A percentile compares a stretch with the other conserved stretches of the same genome.
phyloP scores from a whole-genome alignment of 2,113 vertebrate species.

The Rhagologus leucostigma region DNA sequence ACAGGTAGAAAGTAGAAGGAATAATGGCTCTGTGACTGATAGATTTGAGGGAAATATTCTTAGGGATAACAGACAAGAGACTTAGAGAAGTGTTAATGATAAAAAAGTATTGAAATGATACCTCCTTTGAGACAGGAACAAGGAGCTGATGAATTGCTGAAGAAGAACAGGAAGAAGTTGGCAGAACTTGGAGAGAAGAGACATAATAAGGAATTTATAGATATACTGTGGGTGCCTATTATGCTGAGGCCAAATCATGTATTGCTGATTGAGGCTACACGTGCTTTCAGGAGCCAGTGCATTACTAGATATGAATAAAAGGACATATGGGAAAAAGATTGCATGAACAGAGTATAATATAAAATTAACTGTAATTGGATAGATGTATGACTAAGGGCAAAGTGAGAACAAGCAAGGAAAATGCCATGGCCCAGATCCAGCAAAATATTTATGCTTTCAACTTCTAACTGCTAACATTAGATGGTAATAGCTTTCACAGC shows the following conservation, averaged over 20 bases:
- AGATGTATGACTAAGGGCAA: conserved; percentile 8
- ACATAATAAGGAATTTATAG: background rate
- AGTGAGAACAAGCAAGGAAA: conserved; percentile 13
- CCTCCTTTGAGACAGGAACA: background rate
- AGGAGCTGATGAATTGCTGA: background rate
- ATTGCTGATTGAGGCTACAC: background rate
- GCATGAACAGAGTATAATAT: background rate
- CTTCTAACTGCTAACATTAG: conserved; percentile 1
- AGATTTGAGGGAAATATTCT: background rate
- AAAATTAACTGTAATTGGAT: background rate
- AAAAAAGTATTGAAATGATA: background rate
- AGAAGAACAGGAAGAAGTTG: background rate
- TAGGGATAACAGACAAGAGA: background rate
- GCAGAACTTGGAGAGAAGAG: background rate
- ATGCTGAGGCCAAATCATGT: background rate
- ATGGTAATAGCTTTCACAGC: conserved; percentile 12
- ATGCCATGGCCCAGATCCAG: background rate
- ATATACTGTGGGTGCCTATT: background rate
- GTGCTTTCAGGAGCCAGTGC: background rate
- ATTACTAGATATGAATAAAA: background rate
- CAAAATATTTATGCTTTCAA: conserved; percentile 26
- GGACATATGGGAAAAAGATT: background rate
- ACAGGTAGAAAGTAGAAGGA: background rate
- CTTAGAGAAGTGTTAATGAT: background rate
- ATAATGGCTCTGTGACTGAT: background rate